Base-by-base conservation (phyloP, 2,888 invertebrate genomes). In the Erebia aethiops region DNA sequence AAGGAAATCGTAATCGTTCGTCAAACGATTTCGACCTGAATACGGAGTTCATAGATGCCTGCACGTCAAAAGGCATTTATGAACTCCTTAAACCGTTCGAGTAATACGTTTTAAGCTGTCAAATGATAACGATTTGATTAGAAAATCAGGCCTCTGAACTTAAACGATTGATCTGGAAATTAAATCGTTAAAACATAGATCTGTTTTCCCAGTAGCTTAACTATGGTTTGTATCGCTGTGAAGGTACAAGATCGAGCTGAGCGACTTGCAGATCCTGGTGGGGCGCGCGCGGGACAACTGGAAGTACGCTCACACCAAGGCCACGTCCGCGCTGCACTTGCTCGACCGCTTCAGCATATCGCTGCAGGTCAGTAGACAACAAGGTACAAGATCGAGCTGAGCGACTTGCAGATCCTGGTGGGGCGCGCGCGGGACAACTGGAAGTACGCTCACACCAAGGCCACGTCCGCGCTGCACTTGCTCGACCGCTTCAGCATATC, bases 221-320 rank as follows among this genome's bases (percentile, higher is more conserved):
- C 7, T 9, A 35, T 13, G 14, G 49, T 35, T 54, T 41, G 2
- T 41, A 16, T 41, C 41, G 35, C 54, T n/a, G 35, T 46, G n/a
- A 84, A 96, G 95, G 83, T 98, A 96, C 82, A 94, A 94, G 56
- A 95, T 98, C 63, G 97, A 97, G 84, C 92, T 98, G 77, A 96
- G 96, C 66, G 97, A 98, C 80, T 89, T 96, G 77, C 98, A 99
- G 91, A 96, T 99, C 67, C 90, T 99, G 77, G 97, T 98, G 64
- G 98, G 98, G 0, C 96, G 96, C 84, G 97, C 96, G 51, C 96
- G 96, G 75, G 98, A 98, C 84, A 97, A 97, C 87, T 98, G 98
- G 97, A 96, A 97, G 80, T 97, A 97, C 83, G 98, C 98, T 2
- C 96, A 97, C 81, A 95, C 96, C 26, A 96, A 97, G 85, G 96